A percentile compares a stretch with the other conserved stretches of the same genome.
phyloP scores from a whole-genome alignment of 2,888 invertebrate species.

The Luffia ferchaultella region DNA sequence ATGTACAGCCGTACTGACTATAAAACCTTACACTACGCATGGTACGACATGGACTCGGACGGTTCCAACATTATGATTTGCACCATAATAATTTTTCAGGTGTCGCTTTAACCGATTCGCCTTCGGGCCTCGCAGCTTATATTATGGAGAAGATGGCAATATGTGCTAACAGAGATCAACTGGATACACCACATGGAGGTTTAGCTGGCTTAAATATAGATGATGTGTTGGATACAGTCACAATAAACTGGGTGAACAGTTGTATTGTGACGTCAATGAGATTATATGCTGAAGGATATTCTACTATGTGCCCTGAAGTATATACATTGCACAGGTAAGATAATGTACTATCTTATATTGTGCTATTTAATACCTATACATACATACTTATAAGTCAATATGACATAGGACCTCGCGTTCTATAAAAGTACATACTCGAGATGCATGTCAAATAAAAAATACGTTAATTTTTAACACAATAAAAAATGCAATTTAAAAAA shows the following conservation, averaged over 20 bases:
- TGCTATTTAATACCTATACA: no score
- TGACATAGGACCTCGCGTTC: no score
- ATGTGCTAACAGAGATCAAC: constrained; percentile 69
- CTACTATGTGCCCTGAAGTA: constrained; percentile 23
- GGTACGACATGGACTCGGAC: no score
- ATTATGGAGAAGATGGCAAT: constrained; percentile 86
- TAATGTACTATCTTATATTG: neutral
- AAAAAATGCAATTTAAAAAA: no score
- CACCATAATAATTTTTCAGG: constrained; percentile 64
- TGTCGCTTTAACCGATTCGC: constrained; percentile 75
- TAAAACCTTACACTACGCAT: no score
- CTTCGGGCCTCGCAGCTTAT: constrained; percentile 86
- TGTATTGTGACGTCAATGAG: constrained; percentile 80
- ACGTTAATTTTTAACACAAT: no score
- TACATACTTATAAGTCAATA: no score
- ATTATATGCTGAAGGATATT: constrained; percentile 72
- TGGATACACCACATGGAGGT: constrained; percentile 70
- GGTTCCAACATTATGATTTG: no score
- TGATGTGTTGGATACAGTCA: constrained; percentile 81
- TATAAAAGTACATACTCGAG: no score
- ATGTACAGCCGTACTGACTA: no score
- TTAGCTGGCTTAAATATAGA: constrained; percentile 70
- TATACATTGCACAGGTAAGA: constrained; percentile 15
- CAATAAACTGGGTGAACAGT: constrained; percentile 81
- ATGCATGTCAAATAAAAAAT: no score